Evolutionary conservation across 1,140 invertebrate species (phyloP).

Genomic region (Odontomachus brunneus): DNA sequence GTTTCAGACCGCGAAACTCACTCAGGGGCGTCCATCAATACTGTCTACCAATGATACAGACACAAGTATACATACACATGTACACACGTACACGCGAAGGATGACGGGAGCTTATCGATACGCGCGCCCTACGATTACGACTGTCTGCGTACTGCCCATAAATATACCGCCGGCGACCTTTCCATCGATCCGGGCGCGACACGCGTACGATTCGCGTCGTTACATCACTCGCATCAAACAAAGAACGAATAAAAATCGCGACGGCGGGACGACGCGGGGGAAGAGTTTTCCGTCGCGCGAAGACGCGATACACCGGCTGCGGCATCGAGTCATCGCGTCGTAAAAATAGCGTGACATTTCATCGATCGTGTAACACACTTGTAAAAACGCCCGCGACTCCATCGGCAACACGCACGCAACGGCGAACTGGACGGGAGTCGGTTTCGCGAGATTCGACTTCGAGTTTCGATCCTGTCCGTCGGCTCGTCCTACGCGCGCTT

Average conservation of each 20-base stretch:
- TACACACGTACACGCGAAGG: too few relatives aligned
- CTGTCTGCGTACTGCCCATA: not conserved
- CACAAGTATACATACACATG: too few relatives aligned
- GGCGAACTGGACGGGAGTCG: too few relatives aligned
- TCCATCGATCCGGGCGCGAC: constrained; percentile 13
- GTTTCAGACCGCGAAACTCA: not conserved
- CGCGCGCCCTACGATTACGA: constrained; percentile 9
- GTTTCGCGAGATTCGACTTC: not conserved
- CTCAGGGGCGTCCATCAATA: too few relatives aligned
- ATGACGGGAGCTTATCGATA: constrained; percentile 17
- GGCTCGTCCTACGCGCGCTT: not conserved
- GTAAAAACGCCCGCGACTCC: constrained; percentile 27
- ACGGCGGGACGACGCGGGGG: not conserved
- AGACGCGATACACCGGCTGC: constrained; percentile 35
- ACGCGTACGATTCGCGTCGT: constrained; percentile 24
- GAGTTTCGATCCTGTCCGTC: not conserved
- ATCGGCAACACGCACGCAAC: not conserved
- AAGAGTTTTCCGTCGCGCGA: not conserved
- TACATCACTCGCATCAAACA: constrained; percentile 9
- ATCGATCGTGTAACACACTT: constrained; percentile 50
- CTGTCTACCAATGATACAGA: too few relatives aligned
- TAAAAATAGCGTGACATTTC: constrained; percentile 61
- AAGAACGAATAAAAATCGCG: constrained; percentile 14
- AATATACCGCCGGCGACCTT: constrained; percentile 1
- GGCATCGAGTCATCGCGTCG: constrained; percentile 5